phyloP scores from a whole-genome alignment of 2,888 invertebrate genomes.

The Philhelius pedissequus region DNA sequence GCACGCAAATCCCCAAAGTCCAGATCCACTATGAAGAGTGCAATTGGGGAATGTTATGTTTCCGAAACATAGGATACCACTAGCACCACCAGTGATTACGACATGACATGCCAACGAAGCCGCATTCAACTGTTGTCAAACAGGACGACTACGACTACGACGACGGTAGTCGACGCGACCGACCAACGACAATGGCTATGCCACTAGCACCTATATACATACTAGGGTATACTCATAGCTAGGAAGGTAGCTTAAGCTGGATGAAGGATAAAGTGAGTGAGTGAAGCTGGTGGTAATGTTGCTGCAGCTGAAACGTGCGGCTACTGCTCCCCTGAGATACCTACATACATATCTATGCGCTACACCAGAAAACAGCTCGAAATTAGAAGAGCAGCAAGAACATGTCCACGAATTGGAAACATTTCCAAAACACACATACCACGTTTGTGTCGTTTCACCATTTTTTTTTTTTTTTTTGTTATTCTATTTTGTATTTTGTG shows the following conservation, averaged over 20 bases:
- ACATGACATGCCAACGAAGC: slow-evolving; percentile 62
- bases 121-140: slow-evolving; percentile 65
- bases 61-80: slow-evolving; percentile 63
- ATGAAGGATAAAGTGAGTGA: not conserved
- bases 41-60: slow-evolving; percentile 22
- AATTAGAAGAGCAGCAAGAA: slow-evolving; percentile 57
- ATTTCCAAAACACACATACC: slow-evolving; percentile 63
- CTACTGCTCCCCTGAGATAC: slow-evolving; percentile 48
- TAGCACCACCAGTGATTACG: slow-evolving; percentile 57
- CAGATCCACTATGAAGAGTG: not conserved
- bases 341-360: too few species aligned
- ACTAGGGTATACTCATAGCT: too few species aligned
- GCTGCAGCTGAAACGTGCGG: slow-evolving; percentile 46
- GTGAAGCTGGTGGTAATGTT: not conserved
- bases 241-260: not conserved
- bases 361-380: slow-evolving; percentile 43
- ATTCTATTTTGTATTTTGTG: slow-evolving; percentile 32
- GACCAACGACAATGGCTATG: not conserved
- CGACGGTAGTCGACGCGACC: not conserved
- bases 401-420: slow-evolving; percentile 66
- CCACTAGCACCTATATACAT: not conserved
- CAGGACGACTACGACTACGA: too few species aligned
- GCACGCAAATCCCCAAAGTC: slow-evolving; percentile 40
- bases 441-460: slow-evolving; percentile 23
- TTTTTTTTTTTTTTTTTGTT: not conserved